phyloP scores from a whole-genome alignment of 2,113 vertebrate species.

The Saguinus imperator region DNA sequence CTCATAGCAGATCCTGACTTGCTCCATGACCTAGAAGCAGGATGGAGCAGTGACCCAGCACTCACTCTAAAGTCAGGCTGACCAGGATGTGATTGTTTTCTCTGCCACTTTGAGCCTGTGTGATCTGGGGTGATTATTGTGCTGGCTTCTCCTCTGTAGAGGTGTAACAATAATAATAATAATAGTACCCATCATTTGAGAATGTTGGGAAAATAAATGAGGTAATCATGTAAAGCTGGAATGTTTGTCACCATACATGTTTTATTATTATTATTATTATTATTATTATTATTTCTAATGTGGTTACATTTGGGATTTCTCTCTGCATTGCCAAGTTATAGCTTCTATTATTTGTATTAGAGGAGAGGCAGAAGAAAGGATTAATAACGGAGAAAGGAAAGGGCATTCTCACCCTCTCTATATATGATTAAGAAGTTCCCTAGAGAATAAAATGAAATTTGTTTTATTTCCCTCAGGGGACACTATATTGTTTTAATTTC shows the following conservation, averaged over 20 bases:
- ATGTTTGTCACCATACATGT: background rate
- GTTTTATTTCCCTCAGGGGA: background rate
- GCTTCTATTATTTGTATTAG: background rate
- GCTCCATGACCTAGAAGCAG: background rate
- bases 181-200: too few relatives aligned
- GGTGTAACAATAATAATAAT: too few relatives aligned
- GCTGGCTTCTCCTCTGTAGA: background rate
- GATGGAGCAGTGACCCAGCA: background rate
- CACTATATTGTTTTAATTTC: slow-evolving; percentile 66
- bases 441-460: rapidly evolving
- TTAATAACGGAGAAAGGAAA: background rate
- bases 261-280: background rate
- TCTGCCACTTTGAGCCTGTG: background rate
- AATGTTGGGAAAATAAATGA: background rate
- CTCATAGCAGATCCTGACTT: background rate
- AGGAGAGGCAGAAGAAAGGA: background rate
- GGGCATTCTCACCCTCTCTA: rapidly evolving
- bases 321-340: background rate
- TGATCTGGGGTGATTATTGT: background rate
- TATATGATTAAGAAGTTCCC: background rate
- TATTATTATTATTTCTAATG: background rate
- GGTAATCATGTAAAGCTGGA: background rate
- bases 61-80: background rate
- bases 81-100: too few relatives aligned
- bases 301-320: background rate